Percentiles rank a stretch among this genome's conserved stretches.
Conservation (phyloP, 2,113 vertebrate species). For the Ammodytes marinus region DNA sequence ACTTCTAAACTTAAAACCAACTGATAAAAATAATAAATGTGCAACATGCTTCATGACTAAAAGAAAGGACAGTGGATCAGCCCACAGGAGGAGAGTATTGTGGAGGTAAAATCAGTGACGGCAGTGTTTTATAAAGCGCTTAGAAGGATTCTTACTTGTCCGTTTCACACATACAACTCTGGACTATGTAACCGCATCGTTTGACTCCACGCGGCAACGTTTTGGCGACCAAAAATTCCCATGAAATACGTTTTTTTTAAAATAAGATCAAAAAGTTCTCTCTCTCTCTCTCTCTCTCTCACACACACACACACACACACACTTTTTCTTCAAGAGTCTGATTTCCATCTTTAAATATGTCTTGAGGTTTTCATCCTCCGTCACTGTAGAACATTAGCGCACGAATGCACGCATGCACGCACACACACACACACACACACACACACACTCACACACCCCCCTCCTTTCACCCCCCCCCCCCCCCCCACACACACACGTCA, state of each 20-base stretch:
- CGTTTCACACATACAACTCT: no score
- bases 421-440: no score
- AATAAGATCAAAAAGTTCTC: no score
- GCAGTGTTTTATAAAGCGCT: background rate
- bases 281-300: no score
- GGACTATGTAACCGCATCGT: no score
- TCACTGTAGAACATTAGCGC: no score
- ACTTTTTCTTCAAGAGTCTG: conserved; percentile 80
- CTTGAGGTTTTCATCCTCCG: conserved; percentile 89
- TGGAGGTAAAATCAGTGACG: background rate
- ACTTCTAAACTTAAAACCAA: background rate
- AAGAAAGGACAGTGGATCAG: background rate
- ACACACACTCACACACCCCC: no score
- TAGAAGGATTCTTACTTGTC: background rate
- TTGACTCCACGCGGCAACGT: no score
- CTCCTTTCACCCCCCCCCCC: no score
- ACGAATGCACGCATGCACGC: no score
- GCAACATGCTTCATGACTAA: background rate
- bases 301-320: background rate
- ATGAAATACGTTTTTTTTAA: no score
- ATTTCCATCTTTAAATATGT: conserved; percentile 93
- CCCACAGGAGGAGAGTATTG: background rate
- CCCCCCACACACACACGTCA: background rate
- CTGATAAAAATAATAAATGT: background rate
- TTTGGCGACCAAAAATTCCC: no score